These are phyloP conservation scores for Anguilla obscura DNA, from an alignment of 2,797 vertebrate species.

Conservation along the genomic window DNA sequence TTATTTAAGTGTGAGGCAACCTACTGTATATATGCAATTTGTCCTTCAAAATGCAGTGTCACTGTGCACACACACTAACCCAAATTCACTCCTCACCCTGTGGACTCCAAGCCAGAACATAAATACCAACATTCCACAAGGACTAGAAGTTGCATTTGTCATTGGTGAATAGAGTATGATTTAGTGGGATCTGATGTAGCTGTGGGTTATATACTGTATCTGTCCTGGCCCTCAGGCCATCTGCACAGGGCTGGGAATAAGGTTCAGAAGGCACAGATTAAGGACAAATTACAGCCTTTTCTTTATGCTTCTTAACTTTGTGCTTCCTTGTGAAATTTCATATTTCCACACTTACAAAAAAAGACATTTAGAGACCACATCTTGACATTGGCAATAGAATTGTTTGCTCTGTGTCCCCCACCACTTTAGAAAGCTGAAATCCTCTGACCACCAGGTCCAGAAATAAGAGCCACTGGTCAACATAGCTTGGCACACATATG, in stretches of 20 bases:
- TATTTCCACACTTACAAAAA: conserved; percentile 43
- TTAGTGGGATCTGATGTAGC: conserved; percentile 27
- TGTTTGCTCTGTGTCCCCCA: conserved; percentile 33
- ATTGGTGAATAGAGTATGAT: conserved; percentile 25
- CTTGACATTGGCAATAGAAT: conserved; percentile 42
- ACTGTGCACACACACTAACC: neutral
- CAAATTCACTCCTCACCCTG: neutral
- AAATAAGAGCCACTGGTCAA: conserved; percentile 36
- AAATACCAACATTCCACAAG: neutral
- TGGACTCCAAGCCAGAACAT: neutral
- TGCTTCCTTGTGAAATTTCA: conserved; percentile 39
- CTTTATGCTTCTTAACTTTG: conserved; percentile 20
- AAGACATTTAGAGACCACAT: conserved; percentile 34
- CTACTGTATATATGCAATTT: neutral
- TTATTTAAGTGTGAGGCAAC: neutral
- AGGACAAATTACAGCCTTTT: conserved; percentile 48
- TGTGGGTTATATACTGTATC: conserved; percentile 50
- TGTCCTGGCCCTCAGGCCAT: conserved; percentile 36
- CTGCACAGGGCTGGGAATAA: conserved; percentile 28
- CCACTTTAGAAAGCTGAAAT: conserved; percentile 36
- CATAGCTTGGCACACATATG: neutral
- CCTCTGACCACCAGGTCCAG: conserved; percentile 32
- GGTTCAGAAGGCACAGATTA: conserved; percentile 39
- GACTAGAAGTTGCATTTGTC: neutral
- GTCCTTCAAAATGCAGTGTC: neutral